Evolutionary conservation across 2,113 vertebrate genomes (phyloP).

Genomic region (Sinocyclocheilus rhinocerous): DNA sequence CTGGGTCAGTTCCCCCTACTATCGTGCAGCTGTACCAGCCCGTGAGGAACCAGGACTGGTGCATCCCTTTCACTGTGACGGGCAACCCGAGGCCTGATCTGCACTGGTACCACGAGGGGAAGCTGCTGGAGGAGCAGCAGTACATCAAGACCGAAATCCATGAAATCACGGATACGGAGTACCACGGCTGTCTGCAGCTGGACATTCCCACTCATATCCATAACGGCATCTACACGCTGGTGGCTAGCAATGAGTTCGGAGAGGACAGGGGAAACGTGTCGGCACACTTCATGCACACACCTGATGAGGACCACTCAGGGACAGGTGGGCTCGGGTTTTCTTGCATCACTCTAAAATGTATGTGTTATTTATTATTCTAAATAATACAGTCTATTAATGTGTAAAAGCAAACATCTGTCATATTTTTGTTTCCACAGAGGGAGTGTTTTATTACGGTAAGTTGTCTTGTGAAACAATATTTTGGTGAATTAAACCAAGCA

Average conservation of each 20-base stretch:
- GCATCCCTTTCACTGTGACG: slow-evolving; percentile 95
- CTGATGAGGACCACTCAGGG: slow-evolving; percentile 79
- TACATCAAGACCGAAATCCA: slow-evolving; percentile 93
- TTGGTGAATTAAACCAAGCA: not conserved
- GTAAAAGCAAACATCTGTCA: slow-evolving; percentile 15
- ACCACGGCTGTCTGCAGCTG: slow-evolving; percentile 95
- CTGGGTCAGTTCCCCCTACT: slow-evolving; percentile 87
- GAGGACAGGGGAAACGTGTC: slow-evolving; percentile 83
- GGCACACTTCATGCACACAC: slow-evolving; percentile 89
- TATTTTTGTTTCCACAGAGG: slow-evolving; percentile 57
- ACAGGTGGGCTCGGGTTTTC: slow-evolving; percentile 24
- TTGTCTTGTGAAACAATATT: slow-evolving; percentile 21
- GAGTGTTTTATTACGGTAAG: slow-evolving; percentile 66
- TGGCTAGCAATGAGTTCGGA: slow-evolving; percentile 88
- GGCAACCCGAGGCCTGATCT: slow-evolving; percentile 91
- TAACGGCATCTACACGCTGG: slow-evolving; percentile 90
- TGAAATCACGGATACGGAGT: slow-evolving; percentile 84
- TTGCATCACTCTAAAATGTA: not conserved
- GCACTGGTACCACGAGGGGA: slow-evolving; percentile 89
- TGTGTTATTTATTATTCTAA: not conserved
- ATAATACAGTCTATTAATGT: not conserved
- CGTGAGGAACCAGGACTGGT: slow-evolving; percentile 91
- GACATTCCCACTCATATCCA: slow-evolving; percentile 95
- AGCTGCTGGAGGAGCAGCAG: slow-evolving; percentile 83
- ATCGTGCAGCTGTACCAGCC: slow-evolving; percentile 88